phyloP scores from a whole-genome alignment of 2,113 vertebrate species.

The Paramormyrops kingsleyae region DNA sequence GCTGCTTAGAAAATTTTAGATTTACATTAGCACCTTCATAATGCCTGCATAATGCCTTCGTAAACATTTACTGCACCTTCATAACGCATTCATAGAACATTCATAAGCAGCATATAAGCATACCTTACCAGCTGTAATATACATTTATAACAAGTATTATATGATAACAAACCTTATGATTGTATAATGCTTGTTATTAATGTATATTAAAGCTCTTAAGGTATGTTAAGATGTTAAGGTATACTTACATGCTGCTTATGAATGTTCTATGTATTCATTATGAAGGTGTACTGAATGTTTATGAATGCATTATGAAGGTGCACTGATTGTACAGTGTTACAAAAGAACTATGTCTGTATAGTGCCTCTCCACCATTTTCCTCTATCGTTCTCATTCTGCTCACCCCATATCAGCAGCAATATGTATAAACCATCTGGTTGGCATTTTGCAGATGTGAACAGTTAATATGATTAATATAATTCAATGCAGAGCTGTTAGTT shows the following conservation, averaged over 20 bases:
- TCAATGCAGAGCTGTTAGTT: neutral
- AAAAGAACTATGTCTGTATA: neutral
- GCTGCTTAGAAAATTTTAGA: neutral
- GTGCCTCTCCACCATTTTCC: neutral
- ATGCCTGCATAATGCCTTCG: neutral
- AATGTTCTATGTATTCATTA: neutral
- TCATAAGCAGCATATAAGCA: neutral
- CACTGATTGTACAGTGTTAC: neutral
- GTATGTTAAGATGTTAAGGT: neutral
- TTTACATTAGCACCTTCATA: neutral
- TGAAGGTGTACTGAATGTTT: neutral
- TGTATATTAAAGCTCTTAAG: neutral
- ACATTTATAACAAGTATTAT: neutral
- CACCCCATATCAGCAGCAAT: neutral
- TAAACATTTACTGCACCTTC: neutral
- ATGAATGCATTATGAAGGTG: neutral
- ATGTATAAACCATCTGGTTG: neutral
- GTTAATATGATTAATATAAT: conserved; percentile 4
- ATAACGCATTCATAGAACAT: neutral
- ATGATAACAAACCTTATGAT: neutral
- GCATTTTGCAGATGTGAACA: neutral
- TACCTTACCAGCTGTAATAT: neutral
- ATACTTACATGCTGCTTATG: neutral
- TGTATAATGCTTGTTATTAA: neutral
- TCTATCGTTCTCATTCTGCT: neutral